These are phyloP conservation scores for Fundulus diaphanus DNA, from an alignment of 2,797 vertebrate species.

Conservation along the genomic window DNA sequence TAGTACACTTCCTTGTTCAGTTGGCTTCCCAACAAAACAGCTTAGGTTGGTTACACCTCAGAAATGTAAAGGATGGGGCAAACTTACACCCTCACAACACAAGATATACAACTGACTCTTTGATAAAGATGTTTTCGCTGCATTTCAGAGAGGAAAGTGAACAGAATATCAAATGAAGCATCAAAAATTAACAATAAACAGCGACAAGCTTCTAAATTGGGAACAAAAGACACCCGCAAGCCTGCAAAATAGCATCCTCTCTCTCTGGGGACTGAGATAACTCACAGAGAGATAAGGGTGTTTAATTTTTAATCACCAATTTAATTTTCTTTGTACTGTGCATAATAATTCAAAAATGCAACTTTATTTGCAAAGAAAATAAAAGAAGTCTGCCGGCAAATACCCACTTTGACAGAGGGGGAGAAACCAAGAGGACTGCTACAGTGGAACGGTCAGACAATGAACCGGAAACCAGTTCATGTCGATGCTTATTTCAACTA, in stretches of 20 bases:
- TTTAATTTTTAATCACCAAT: constrained; percentile 87
- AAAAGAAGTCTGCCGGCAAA: constrained; percentile 62
- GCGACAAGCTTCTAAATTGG: constrained; percentile 85
- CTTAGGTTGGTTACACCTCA: constrained; percentile 51
- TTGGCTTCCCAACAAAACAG: constrained; percentile 51
- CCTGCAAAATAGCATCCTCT: constrained; percentile 83
- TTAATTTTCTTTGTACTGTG: constrained; percentile 84
- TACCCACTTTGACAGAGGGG: constrained; percentile 60
- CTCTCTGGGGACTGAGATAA: constrained; percentile 83
- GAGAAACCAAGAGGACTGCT: constrained; percentile 55
- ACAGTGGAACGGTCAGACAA: constrained; percentile 68
- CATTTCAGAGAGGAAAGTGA: constrained; percentile 75
- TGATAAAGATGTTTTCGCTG: constrained; percentile 80
- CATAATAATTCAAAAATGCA: constrained; percentile 79
- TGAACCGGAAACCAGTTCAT: constrained; percentile 71
- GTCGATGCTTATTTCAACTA: background rate
- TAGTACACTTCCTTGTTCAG: constrained; percentile 47
- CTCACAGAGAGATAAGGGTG: constrained; percentile 83
- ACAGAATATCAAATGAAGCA: constrained; percentile 82
- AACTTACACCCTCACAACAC: constrained; percentile 73
- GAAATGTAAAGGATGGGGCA: constrained; percentile 69
- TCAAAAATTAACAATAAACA: constrained; percentile 85
- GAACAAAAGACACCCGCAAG: constrained; percentile 84
- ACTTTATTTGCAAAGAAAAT: constrained; percentile 79
- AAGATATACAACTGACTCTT: constrained; percentile 69